These are phyloP conservation scores for Acanthopagrus latus DNA, from an alignment of 2,797 vertebrate species.

Conservation along the genomic window DNA sequence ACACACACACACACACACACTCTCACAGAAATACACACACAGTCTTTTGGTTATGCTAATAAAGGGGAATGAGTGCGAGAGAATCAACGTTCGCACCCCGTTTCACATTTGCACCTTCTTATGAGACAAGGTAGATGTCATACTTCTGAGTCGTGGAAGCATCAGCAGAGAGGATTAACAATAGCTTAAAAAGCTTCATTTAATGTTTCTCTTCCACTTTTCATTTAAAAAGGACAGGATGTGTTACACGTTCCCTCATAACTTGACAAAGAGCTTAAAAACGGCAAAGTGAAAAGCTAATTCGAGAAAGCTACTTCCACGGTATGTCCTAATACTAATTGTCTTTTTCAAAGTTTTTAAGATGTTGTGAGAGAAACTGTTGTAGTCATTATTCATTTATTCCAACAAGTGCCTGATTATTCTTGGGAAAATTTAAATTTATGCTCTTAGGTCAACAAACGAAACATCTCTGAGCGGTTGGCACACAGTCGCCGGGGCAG, in stretches of 20 bases:
- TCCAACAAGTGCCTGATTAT: slow-evolving; percentile 48
- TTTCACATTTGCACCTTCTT: slow-evolving; percentile 61
- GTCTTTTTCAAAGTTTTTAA: slow-evolving; percentile 62
- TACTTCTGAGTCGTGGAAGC: slow-evolving; percentile 60
- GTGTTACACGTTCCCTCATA: slow-evolving; percentile 58
- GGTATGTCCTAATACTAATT: slow-evolving; percentile 61
- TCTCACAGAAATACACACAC: not conserved
- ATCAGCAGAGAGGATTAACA: slow-evolving; percentile 73
- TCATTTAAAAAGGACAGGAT: slow-evolving; percentile 63
- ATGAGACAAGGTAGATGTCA: slow-evolving; percentile 54
- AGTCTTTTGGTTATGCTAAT: slow-evolving; percentile 35
- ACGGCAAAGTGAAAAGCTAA: slow-evolving; percentile 55
- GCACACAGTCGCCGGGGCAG: slow-evolving; percentile 5
- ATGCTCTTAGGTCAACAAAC: slow-evolving; percentile 33
- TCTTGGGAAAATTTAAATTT: slow-evolving; percentile 34
- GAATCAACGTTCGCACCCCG: slow-evolving; percentile 31
- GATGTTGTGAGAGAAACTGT: slow-evolving; percentile 40
- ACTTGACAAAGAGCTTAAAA: slow-evolving; percentile 72
- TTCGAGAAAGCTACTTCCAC: slow-evolving; percentile 56
- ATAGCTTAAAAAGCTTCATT: slow-evolving; percentile 69
- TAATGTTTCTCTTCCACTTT: slow-evolving; percentile 67
- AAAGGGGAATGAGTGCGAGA: slow-evolving; percentile 32
- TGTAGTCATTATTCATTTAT: slow-evolving; percentile 59
- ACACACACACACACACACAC: no score
- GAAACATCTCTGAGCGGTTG: slow-evolving; percentile 34